Base-by-base conservation (phyloP, 2,888 invertebrate genomes). In the Liopterus haemorrhoidalis region DNA sequence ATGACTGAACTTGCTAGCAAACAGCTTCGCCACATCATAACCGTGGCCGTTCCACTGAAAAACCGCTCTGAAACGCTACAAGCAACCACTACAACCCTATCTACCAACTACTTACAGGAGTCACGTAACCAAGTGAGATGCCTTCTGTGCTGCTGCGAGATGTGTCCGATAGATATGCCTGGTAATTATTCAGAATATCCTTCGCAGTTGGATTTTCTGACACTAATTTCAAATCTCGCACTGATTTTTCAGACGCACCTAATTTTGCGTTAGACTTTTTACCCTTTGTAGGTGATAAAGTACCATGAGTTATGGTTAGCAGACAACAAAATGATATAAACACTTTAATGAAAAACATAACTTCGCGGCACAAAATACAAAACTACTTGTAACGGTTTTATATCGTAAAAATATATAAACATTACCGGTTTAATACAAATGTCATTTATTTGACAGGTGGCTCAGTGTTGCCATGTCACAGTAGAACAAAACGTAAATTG, bases 11-110 rank as follows among this genome's bases (percentile, higher is more conserved):
- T 96, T 96, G 30, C 82, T 77, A 6, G 81, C 85, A 74, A 94
- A 94, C 42, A 74, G 78, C 69, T 93, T 93, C 0, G 94, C 90
- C 36, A 94, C 78, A 67, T 93, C 88, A 68, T 94, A 92, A 0
- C 96, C 96, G 69, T 87, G 89, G 52, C 76, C 82, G 63, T 96
- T 95, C 96, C 96, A 96, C 93, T 95, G 63, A 51, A 72, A 74
- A 44, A 41, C 27, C 6, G 14, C 32, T 45, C 40, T 30, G 25
- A 21, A 46, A 21, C 18, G 15, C 19, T 25, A 19, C 18, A 20
- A 28, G 6, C 18, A 27, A 28, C 5, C 6, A 37, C 22, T 18
- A 39, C 11, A 41, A 31, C 28, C 33, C 25, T 19, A 41, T 35
- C 27, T 14, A 32, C 24, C 11, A 9, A 30, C 16, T 45, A 70